Conservation (phyloP, 2,888 invertebrate genomes). For the Psylliodes chrysocephalus region DNA sequence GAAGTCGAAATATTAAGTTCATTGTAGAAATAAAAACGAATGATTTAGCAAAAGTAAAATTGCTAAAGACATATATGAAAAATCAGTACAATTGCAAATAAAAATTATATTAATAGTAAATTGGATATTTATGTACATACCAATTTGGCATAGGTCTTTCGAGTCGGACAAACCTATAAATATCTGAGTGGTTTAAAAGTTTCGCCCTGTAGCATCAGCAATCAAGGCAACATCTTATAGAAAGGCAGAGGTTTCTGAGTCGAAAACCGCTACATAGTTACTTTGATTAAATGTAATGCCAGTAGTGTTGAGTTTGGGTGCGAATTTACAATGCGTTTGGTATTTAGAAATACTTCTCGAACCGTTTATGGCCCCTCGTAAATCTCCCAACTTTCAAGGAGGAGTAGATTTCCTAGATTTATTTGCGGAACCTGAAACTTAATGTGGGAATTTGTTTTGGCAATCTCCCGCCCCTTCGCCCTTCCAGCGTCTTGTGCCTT, state of each 20-base stretch:
- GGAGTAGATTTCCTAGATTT: constrained; percentile 44
- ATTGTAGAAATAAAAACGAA: too few relatives aligned
- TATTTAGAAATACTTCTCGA: constrained; percentile 50
- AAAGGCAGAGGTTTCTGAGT: constrained; percentile 47
- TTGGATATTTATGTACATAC: too few relatives aligned
- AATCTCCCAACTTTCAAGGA: constrained; percentile 43
- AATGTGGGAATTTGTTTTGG: constrained; percentile 40
- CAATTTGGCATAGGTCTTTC: too few relatives aligned
- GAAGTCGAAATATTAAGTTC: too few relatives aligned
- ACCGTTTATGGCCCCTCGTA: constrained; percentile 44
- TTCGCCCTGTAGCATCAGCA: constrained; percentile 30
- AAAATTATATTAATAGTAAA: too few relatives aligned
- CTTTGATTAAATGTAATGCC: constrained; percentile 63
- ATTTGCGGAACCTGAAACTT: constrained; percentile 43
- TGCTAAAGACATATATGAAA: too few relatives aligned
- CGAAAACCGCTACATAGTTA: constrained; percentile 59
- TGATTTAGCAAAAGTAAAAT: too few relatives aligned
- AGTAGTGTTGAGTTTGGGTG: constrained; percentile 51
- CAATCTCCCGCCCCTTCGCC: neutral
- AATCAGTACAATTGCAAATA: too few relatives aligned
- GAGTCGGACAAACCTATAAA: too few relatives aligned
- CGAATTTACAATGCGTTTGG: constrained; percentile 52
- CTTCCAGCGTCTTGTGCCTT: neutral
- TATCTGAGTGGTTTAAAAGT: neutral
- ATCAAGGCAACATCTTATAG: constrained; percentile 34